A percentile compares a stretch with the other conserved stretches of the same genome.
phyloP scores from a whole-genome alignment of 2,888 invertebrate genomes.

The Microplitis deprimator region DNA sequence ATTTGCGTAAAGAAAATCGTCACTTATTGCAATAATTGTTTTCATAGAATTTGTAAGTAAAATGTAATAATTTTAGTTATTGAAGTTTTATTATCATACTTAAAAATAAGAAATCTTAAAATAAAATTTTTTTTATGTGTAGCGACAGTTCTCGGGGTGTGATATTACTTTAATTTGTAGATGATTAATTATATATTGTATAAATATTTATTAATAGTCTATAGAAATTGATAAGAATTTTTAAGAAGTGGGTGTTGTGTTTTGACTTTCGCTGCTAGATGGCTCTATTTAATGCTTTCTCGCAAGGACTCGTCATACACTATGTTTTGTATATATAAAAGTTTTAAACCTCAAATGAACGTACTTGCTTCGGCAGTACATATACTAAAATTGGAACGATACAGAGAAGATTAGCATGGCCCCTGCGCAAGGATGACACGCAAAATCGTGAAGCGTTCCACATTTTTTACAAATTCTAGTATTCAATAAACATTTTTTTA shows the following conservation, averaged over 20 bases:
- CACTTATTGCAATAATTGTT: too few species aligned
- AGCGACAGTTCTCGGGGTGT: too few species aligned
- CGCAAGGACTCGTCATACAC: not conserved
- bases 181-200: too few species aligned
- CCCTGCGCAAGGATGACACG: slow-evolving; percentile 1
- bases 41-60: too few species aligned
- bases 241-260: not conserved
- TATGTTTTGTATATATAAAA: slow-evolving; percentile 7
- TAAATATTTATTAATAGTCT: not conserved
- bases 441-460: slow-evolving; percentile 1
- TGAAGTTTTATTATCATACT: too few species aligned
- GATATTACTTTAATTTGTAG: too few species aligned
- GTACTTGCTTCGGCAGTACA: slow-evolving; percentile 1
- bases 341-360: not conserved
- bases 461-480: not conserved
- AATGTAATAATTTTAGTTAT: too few species aligned
- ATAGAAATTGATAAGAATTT: not conserved
- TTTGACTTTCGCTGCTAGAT: not conserved
- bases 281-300: not conserved
- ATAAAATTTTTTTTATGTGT: too few species aligned
- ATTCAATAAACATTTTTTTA: not conserved
- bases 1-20: too few species aligned
- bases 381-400: slow-evolving; percentile 1
- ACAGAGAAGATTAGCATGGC: slow-evolving; percentile 1
- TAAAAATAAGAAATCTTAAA: too few species aligned